phyloP scores from a whole-genome alignment of 64 coral and sea anemone genomes.

The Pachyseris speciosa region DNA sequence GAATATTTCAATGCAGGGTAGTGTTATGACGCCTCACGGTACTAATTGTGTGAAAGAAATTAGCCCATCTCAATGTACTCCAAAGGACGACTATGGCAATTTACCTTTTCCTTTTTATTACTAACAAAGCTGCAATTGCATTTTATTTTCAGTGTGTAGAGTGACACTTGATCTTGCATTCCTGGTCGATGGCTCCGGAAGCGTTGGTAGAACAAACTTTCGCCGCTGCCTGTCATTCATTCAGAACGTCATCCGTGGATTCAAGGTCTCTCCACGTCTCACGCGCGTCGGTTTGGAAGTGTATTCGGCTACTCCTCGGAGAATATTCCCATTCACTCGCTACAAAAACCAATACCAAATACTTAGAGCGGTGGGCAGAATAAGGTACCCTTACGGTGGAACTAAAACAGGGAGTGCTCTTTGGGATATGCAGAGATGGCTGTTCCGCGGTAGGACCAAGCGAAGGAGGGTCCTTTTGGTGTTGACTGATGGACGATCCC shows the following conservation, averaged over 20 bases:
- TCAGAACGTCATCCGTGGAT: conserved; percentile 60
- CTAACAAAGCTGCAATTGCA: not conserved
- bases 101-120: no score
- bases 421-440: not conserved
- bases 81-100: no score
- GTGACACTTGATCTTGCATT: conserved; percentile 75
- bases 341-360: conserved; percentile 19
- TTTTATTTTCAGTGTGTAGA: conserved; percentile 61
- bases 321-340: conserved; percentile 50
- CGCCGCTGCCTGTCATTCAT: conserved; percentile 62
- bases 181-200: conserved; percentile 81
- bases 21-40: no score
- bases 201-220: conserved; percentile 74
- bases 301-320: conserved; percentile 50
- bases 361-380: conserved; percentile 54
- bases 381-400: conserved; percentile 52
- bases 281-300: conserved; percentile 62
- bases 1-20: no score
- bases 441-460: conserved; percentile 34
- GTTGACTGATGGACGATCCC: conserved; percentile 54
- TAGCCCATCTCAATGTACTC: no score
- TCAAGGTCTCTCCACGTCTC: conserved; percentile 54
- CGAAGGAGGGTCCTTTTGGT: conserved; percentile 3
- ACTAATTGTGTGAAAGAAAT: no score
- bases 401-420: conserved; percentile 73